Evolutionary conservation across 2,888 invertebrate genomes (phyloP).

Genomic region (Metellina segmentata): DNA sequence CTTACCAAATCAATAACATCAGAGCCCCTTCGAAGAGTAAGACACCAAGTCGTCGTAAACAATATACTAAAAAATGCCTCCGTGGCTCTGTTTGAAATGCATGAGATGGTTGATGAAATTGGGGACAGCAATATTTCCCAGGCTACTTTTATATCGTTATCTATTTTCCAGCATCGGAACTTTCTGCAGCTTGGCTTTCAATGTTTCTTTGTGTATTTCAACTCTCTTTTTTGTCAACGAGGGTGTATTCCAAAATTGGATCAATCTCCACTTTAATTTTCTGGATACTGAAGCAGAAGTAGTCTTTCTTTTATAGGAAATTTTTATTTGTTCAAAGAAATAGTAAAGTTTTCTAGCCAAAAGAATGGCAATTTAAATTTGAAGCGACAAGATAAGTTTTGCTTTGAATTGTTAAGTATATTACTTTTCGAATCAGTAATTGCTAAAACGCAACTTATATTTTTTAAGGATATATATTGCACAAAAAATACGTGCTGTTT

Average conservation of each 20-base stretch:
- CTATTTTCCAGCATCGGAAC: neutral
- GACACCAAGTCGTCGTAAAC: slow-evolving; percentile 2
- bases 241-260: neutral
- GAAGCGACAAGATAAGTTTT: too few species aligned
- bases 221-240: neutral
- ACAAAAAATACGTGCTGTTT: too few species aligned
- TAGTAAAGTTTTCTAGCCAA: too few species aligned
- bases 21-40: slow-evolving; percentile 1
- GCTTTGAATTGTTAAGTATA: too few species aligned
- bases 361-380: too few species aligned
- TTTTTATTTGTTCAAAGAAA: too few species aligned
- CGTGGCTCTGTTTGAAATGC: slow-evolving; percentile 39
- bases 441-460: too few species aligned
- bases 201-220: neutral
- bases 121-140: slow-evolving; percentile 17
- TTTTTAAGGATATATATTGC: too few species aligned
- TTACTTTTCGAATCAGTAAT: too few species aligned
- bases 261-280: neutral
- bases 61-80: neutral
- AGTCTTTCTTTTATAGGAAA: too few species aligned
- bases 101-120: slow-evolving; percentile 32
- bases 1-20: slow-evolving; percentile 51
- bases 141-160: neutral
- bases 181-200: neutral
- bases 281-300: neutral